Percentiles rank a stretch among this genome's conserved stretches.
Conservation (phyloP, 1,140 invertebrate genomes). For the Drosophila nigromelanica region DNA sequence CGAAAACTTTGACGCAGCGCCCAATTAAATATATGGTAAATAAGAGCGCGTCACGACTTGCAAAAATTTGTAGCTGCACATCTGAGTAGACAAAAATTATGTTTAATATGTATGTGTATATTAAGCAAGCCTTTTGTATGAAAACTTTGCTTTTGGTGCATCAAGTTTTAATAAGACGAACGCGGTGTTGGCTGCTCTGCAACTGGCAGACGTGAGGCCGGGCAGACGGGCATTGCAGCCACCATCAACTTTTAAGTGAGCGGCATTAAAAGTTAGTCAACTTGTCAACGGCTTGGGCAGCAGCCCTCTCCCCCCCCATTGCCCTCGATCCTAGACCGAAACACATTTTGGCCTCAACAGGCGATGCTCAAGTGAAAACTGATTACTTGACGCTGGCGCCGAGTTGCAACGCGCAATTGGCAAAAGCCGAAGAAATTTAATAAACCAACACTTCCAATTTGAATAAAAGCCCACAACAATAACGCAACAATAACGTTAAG, state of each 20-base stretch:
- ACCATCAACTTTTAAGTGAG: slow-evolving; percentile 71
- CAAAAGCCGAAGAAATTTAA: slow-evolving; percentile 49
- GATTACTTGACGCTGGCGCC: slow-evolving; percentile 56
- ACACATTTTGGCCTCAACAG: neutral
- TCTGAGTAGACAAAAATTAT: slow-evolving; percentile 14
- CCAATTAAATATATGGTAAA: neutral
- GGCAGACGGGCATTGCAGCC: slow-evolving; percentile 13
- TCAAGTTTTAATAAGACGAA: slow-evolving; percentile 48
- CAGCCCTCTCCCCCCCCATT: neutral
- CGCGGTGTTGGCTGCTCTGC: slow-evolving; percentile 2
- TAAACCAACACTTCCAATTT: slow-evolving; percentile 40
- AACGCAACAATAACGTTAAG: neutral
- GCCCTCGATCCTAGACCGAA: neutral
- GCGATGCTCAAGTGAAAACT: slow-evolving; percentile 46
- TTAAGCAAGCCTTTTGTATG: slow-evolving; percentile 41
- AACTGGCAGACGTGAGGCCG: slow-evolving; percentile 8
- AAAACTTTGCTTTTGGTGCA: slow-evolving; percentile 49
- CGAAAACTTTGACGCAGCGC: neutral
- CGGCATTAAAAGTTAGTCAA: slow-evolving; percentile 79
- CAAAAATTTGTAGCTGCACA: slow-evolving; percentile 24
- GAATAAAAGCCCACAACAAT: slow-evolving; percentile 17
- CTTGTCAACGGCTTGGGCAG: slow-evolving; percentile 67
- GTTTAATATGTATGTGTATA: slow-evolving; percentile 5
- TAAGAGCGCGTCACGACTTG: neutral
- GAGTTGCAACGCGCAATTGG: slow-evolving; percentile 35